Percentiles rank a stretch among this genome's conserved stretches.
These are phyloP conservation scores for Gouania willdenowi DNA, from an alignment of 2,797 vertebrate species.

Conservation along the genomic window DNA sequence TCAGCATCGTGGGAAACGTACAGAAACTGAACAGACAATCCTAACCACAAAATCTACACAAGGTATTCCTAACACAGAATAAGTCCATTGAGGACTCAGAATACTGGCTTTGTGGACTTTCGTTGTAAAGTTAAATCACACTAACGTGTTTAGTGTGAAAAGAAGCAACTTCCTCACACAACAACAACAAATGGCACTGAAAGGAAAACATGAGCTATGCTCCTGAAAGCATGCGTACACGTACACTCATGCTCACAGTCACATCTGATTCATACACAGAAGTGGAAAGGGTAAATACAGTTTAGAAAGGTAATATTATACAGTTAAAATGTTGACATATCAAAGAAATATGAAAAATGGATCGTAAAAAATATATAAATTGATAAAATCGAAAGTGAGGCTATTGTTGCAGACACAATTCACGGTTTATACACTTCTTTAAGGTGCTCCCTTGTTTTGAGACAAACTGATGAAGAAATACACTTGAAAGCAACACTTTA, in stretches of 20 bases:
- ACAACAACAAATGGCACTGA: slow-evolving; percentile 61
- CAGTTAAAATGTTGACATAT: slow-evolving; percentile 67
- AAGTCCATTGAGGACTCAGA: slow-evolving; percentile 66
- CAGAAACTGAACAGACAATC: slow-evolving; percentile 71
- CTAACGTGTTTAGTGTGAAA: slow-evolving; percentile 30
- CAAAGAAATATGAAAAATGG: slow-evolving; percentile 65
- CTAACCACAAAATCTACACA: slow-evolving; percentile 76
- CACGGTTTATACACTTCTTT: slow-evolving; percentile 51
- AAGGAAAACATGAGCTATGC: slow-evolving; percentile 54
- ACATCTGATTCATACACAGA: slow-evolving; percentile 53
- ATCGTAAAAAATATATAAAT: slow-evolving; percentile 78
- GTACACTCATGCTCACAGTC: slow-evolving; percentile 52
- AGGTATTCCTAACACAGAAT: slow-evolving; percentile 71
- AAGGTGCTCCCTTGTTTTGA: slow-evolving; percentile 61
- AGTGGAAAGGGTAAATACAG: slow-evolving; percentile 63
- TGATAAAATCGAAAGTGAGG: slow-evolving; percentile 71
- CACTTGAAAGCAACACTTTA: slow-evolving; percentile 49
- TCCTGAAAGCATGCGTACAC: slow-evolving; percentile 55
- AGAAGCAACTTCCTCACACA: slow-evolving; percentile 28
- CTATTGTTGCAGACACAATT: slow-evolving; percentile 66
- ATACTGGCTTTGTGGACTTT: slow-evolving; percentile 67
- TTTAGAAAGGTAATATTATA: slow-evolving; percentile 70
- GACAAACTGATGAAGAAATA: slow-evolving; percentile 37
- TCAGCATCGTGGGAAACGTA: slow-evolving; percentile 72
- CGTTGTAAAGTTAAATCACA: slow-evolving; percentile 54